Base-by-base conservation (phyloP, 2,888 invertebrate species). In the Eudemis profundana region DNA sequence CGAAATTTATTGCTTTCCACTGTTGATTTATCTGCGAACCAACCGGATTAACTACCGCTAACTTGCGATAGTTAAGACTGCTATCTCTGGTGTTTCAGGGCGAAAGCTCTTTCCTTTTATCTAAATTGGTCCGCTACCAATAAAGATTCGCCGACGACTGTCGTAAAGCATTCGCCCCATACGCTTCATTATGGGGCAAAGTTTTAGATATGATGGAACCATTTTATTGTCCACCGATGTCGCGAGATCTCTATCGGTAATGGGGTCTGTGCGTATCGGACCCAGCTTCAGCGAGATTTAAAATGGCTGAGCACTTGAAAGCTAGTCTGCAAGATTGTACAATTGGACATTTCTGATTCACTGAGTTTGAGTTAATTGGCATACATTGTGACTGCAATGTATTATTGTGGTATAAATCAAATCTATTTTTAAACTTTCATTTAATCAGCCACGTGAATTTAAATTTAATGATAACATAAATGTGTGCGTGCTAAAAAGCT, bases 131-230 rank as follows among this genome's bases (percentile, higher is more conserved):
- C 86, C 84, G 87, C 86, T 87, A 89, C 90, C 91, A 91, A 92
- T 92, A 91, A 92, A 92, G 91, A 92, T 90, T 83, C 89, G 85
- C 82, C 87, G 89, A 86, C 88, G 85, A 84, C 87, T 86, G 90
- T 92, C 92, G 92, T 92, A 92, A 92, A 92, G 86, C 90, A 90
- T 89, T 86, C 87, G 84, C 87, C 90, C 90, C 91, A 91, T 92
- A 92, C 91, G 92, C 87, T 92, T 91, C 91, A 92, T 92, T 91
- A 92, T 91, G 90, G 91, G 87, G 81, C 87, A 88, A 92, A 92
- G 83, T 91, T 92, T 91, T 89, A 89, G 92, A 91, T 92, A 91
- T 92, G 92, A 91, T 90, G 90, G 87, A 88, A 89, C 88, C 83
- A 84, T 90, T 92, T 91, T 91, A 92, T 90, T 91, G 92, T 91